Base-by-base conservation (phyloP, 2,113 vertebrate genomes). In the Grus americana region DNA sequence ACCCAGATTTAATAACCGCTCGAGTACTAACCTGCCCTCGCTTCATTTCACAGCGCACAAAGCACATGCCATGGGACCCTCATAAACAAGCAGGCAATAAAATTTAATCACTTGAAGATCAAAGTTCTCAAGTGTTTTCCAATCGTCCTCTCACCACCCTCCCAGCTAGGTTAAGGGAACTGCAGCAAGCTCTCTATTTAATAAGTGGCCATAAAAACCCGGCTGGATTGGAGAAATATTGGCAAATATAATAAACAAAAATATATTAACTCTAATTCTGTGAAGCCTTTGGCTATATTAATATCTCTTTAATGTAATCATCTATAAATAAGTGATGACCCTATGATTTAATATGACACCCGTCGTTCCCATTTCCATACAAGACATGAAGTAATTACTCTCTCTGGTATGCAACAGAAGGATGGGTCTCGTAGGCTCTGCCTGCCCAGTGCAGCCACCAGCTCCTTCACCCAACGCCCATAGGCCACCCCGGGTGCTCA, bases 271-370 rank as follows among this genome's bases (percentile, higher is more conserved):
- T 98, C 97, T 98, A 98, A 98, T 97, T 97, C 92, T 89, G 72
- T 9, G 0, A 92, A 93, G 98, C 98, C 98, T 96, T 91, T 86
- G 97, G 98, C 98, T 95, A 98, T 98, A 98, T 98, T 98, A 98
- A 98, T 98, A 98, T 98, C 96, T 92, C 85, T 96, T 91, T 97
- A 98, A 98, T 98, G 96, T 97, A 98, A 98, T 98, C 97, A 96
- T 93, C 94, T 95, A 96, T 98, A 98, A 98, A 98, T 98, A 98
- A 98, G 97, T 98, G 97, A 98, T 98, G 96, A 96, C 79, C 93
- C 96, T 87, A 58, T 90, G 96, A 97, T 98, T 98, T 97, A 98
- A 98, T 97, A 96, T 13, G 78, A 92, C 95, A 98, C 92, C 97
- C 94, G 96, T 97, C 97, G 96, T 83, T 93, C 95, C 89, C 74